These are phyloP conservation scores for Muscicapa comitata DNA, from an alignment of 2,797 vertebrate species.

Conservation along the genomic window DNA sequence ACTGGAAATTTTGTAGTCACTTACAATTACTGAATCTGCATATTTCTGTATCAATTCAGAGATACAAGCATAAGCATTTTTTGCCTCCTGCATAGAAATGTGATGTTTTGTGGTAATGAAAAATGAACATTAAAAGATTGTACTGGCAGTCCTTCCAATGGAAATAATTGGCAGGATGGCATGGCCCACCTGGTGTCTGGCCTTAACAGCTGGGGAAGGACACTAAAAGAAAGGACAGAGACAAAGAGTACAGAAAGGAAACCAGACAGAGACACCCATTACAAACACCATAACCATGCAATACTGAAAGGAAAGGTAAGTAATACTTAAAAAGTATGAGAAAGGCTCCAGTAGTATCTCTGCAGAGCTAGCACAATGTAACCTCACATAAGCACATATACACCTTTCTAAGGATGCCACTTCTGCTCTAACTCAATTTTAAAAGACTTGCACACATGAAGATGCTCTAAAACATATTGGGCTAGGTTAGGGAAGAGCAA, in stretches of 20 bases:
- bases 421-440: not conserved
- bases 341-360: not conserved
- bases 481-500: not conserved
- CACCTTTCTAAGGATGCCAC: not conserved
- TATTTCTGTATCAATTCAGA: not conserved
- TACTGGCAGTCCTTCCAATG: not conserved
- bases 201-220: constrained; percentile 36
- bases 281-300: not conserved
- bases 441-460: not conserved
- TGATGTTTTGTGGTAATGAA: not conserved
- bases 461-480: not conserved
- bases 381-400: not conserved
- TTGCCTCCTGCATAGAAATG: not conserved
- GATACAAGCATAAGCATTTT: not conserved
- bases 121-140: not conserved
- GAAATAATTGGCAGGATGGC: constrained; percentile 24
- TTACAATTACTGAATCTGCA: not conserved
- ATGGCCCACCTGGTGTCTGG: constrained; percentile 3
- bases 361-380: not conserved
- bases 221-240: not conserved
- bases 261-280: not conserved
- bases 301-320: not conserved
- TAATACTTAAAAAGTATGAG: not conserved
- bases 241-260: not conserved
- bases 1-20: not conserved